Evolutionary conservation across 2,113 vertebrate genomes (phyloP).

Genomic region (Muscicapa adusta): DNA sequence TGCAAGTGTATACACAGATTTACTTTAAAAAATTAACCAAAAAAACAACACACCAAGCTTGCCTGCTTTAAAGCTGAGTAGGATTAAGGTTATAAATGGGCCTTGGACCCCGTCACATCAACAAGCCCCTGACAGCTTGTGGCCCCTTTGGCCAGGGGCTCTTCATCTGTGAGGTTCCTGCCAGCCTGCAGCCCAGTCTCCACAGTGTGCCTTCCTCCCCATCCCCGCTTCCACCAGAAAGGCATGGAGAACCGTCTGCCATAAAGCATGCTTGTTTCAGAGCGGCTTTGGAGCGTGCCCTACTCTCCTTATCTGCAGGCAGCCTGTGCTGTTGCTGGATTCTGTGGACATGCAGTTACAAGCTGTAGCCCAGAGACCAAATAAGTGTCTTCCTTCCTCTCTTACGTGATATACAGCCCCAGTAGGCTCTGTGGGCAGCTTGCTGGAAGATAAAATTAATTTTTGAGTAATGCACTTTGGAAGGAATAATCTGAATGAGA

Average conservation of each 20-base stretch:
- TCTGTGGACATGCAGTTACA: neutral
- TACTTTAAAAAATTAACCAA: neutral
- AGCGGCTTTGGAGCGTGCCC: accelerated
- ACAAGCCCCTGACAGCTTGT: neutral
- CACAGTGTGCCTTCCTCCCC: accelerated
- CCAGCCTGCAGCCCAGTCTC: neutral
- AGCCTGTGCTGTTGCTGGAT: neutral
- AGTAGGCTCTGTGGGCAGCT: neutral
- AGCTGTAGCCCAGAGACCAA: slow-evolving; percentile 13
- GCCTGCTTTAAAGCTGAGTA: neutral
- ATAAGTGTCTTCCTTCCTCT: slow-evolving; percentile 14
- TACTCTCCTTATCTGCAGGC: neutral
- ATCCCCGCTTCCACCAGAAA: accelerated
- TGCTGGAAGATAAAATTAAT: slow-evolving; percentile 65
- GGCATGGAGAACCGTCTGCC: neutral
- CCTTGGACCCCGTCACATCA: accelerated
- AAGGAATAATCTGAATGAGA: slow-evolving; percentile 52
- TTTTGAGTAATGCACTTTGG: slow-evolving; percentile 53
- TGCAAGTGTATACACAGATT: slow-evolving; percentile 6
- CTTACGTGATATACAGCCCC: neutral
- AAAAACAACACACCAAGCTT: neutral
- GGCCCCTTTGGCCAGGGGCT: neutral
- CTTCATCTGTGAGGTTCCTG: neutral
- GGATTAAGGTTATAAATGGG: neutral
- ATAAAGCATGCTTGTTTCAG: accelerated